Evolutionary conservation across 2,888 invertebrate genomes (phyloP).

Genomic region (Bugulina stolonifera): DNA sequence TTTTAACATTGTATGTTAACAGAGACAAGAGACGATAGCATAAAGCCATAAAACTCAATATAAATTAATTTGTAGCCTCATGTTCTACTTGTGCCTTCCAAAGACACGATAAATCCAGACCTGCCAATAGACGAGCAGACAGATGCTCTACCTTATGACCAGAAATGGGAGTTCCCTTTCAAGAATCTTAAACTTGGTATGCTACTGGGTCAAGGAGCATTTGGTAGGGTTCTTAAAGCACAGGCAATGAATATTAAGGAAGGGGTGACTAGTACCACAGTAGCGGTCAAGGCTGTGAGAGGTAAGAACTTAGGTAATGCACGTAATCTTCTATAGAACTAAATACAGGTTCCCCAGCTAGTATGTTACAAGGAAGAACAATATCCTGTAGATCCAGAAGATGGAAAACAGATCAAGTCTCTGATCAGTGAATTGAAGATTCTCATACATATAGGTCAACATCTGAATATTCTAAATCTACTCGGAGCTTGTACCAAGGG

Average conservation of each 20-base stretch:
- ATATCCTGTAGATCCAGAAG: conserved; percentile 62
- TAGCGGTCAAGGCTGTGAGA: conserved; percentile 94
- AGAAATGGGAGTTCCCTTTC: conserved; percentile 79
- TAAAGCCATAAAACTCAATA: no score
- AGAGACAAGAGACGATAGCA: no score
- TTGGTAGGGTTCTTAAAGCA: conserved; percentile 85
- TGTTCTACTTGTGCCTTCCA: conserved; percentile 28
- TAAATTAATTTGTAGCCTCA: not conserved
- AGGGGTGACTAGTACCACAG: conserved; percentile 65
- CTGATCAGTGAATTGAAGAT: conserved; percentile 88
- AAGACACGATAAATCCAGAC: conserved; percentile 69
- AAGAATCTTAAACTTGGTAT: conserved; percentile 75
- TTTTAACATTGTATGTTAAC: no score
- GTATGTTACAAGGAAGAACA: no score
- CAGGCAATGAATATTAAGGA: conserved; percentile 68
- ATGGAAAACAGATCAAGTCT: conserved; percentile 76
- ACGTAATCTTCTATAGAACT: no score
- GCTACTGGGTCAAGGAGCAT: conserved; percentile 86
- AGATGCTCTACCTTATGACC: conserved; percentile 83
- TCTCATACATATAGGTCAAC: conserved; percentile 87
- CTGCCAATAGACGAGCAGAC: conserved; percentile 86
- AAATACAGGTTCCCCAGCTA: no score
- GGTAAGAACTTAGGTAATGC: no score
- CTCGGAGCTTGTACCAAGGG: conserved; percentile 89
- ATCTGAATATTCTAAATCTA: conserved; percentile 88